Evolutionary conservation across 2,113 vertebrate species (phyloP).

Genomic region (Prionailurus bengalensis): DNA sequence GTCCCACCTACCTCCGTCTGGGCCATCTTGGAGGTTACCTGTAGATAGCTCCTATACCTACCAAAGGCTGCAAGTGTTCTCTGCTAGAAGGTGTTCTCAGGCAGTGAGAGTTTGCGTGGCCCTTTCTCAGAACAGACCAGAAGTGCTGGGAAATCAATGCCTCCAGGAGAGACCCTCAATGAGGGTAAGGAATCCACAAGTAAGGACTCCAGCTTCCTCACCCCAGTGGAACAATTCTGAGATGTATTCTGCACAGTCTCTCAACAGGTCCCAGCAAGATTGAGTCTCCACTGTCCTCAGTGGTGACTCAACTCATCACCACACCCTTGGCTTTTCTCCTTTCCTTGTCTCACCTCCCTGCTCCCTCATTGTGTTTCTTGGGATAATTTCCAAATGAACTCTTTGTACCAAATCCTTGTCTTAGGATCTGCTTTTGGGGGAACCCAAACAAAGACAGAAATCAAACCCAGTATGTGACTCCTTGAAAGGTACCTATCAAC

Average conservation of each 20-base stretch:
- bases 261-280: background rate
- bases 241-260: background rate
- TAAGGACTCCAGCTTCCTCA: background rate
- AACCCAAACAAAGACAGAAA: background rate
- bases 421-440: background rate
- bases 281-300: background rate
- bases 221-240: background rate
- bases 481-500: background rate
- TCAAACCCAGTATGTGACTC: background rate
- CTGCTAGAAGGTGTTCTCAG: background rate
- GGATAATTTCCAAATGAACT: background rate
- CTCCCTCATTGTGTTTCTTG: background rate
- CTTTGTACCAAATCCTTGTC: background rate
- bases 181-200: background rate
- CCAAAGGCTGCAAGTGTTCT: background rate
- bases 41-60: background rate
- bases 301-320: too few relatives aligned
- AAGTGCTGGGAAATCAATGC: background rate
- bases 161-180: background rate
- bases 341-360: background rate
- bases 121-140: background rate
- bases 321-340: background rate
- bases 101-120: background rate
- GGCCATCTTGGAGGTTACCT: background rate
- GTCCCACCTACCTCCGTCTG: background rate